Evolutionary conservation across 1,140 invertebrate genomes (phyloP).

Genomic region (Linepithema humile): DNA sequence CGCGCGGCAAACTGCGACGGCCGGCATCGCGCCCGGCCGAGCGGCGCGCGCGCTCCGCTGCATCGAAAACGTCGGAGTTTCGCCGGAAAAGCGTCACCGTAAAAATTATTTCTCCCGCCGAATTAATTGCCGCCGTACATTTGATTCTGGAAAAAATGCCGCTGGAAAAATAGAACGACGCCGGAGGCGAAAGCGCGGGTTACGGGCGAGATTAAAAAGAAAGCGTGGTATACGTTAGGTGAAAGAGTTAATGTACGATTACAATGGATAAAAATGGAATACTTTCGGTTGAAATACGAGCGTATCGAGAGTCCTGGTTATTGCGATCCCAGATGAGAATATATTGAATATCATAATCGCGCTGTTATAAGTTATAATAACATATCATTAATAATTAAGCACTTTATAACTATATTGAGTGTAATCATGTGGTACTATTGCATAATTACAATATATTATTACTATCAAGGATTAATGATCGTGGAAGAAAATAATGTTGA

Average conservation of each 20-base stretch:
- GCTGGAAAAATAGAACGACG: background rate
- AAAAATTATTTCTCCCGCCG: slow-evolving; percentile 57
- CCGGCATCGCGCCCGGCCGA: background rate
- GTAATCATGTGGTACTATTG: background rate
- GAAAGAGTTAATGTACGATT: slow-evolving; percentile 5
- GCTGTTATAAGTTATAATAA: background rate
- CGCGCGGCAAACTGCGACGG: background rate
- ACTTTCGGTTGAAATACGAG: background rate
- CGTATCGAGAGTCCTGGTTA: background rate
- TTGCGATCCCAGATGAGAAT: background rate
- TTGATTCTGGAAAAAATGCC: background rate
- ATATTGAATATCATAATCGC: background rate
- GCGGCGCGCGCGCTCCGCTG: background rate
- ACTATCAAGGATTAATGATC: background rate
- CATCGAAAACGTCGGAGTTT: background rate
- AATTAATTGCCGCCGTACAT: slow-evolving; percentile 42
- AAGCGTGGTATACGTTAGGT: background rate
- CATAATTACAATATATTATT: background rate
- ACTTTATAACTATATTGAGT: background rate
- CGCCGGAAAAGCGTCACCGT: background rate
- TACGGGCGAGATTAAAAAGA: background rate
- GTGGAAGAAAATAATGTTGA: background rate
- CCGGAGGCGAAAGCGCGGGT: background rate
- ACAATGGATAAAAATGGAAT: background rate
- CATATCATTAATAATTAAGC: background rate